Percentiles rank a stretch among this genome's conserved stretches.
Conservation (phyloP, 2,113 vertebrate genomes). For the Coryphaenoides rupestris region DNA sequence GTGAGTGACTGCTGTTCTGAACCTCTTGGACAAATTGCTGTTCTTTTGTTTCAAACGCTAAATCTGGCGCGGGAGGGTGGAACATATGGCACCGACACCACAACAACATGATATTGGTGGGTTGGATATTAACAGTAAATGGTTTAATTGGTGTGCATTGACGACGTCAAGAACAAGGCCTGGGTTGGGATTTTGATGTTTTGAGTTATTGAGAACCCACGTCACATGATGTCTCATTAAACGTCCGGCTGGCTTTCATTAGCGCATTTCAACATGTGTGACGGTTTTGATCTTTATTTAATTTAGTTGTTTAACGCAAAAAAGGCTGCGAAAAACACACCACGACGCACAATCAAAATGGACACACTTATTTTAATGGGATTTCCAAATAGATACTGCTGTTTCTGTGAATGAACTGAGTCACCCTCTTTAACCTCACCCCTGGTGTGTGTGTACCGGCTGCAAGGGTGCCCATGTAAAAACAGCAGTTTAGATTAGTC, state of each 20-base stretch:
- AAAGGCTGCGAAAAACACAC: constrained; percentile 6
- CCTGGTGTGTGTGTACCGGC: not conserved
- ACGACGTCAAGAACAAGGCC: constrained; percentile 20
- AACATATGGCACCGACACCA: too few species aligned
- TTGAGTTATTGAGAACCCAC: constrained; percentile 4
- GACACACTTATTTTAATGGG: constrained; percentile 8
- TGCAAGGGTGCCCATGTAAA: constrained; percentile 13
- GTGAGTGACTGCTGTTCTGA: constrained; percentile 1
- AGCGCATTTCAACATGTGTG: constrained; percentile 4
- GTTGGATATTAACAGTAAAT: constrained; percentile 26
- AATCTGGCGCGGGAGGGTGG: constrained; percentile 14
- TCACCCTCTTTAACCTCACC: not conserved
- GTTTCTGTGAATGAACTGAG: not conserved
- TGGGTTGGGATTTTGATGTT: not conserved
- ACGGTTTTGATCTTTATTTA: constrained; percentile 7
- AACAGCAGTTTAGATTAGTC: constrained; percentile 7
- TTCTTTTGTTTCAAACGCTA: not conserved
- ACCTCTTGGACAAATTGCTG: constrained; percentile 31
- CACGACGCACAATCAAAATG: not conserved
- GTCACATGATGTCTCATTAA: constrained; percentile 3
- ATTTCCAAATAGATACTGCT: constrained; percentile 10
- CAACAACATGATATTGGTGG: not conserved
- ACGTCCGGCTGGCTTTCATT: constrained; percentile 26
- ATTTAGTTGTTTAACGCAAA: constrained; percentile 4
- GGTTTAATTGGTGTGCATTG: too few species aligned